A percentile compares a stretch with the other conserved stretches of the same genome.
Evolutionary conservation across 2,797 vertebrate species (phyloP).

Genomic region (Helicolenus hilgendorfi): DNA sequence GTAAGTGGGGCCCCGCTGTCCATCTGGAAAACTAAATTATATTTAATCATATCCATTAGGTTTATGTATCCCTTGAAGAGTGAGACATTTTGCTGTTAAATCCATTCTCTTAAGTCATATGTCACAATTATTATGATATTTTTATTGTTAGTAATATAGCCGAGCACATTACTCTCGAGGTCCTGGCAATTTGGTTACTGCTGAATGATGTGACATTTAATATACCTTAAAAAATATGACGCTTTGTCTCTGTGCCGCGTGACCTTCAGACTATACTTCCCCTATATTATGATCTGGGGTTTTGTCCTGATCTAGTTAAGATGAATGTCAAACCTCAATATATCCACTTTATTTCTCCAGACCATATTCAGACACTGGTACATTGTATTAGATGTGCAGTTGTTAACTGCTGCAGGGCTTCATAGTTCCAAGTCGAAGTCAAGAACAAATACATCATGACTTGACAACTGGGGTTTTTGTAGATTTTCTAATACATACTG

Average conservation of each 20-base stretch:
- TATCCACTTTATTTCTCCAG: not conserved
- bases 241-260: not conserved
- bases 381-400: not conserved
- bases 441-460: slow-evolving; percentile 2
- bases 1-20: slow-evolving; percentile 67
- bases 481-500: slow-evolving; percentile 22
- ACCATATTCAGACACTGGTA: not conserved
- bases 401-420: not conserved
- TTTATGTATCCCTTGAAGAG: slow-evolving; percentile 72
- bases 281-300: not conserved
- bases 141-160: slow-evolving; percentile 42
- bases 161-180: slow-evolving; percentile 2
- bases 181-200: slow-evolving; percentile 26
- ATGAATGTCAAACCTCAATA: slow-evolving; percentile 6
- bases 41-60: slow-evolving; percentile 83
- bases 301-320: not conserved
- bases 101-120: slow-evolving; percentile 49
- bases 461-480: not conserved
- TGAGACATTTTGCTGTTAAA: slow-evolving; percentile 61
- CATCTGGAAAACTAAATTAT: slow-evolving; percentile 83
- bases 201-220: slow-evolving; percentile 31
- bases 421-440: not conserved
- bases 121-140: slow-evolving; percentile 38
- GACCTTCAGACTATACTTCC: slow-evolving; percentile 30
- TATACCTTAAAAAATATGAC: not conserved